Conservation (phyloP, 2,113 vertebrate genomes). For the Ramphastos sulfuratus region DNA sequence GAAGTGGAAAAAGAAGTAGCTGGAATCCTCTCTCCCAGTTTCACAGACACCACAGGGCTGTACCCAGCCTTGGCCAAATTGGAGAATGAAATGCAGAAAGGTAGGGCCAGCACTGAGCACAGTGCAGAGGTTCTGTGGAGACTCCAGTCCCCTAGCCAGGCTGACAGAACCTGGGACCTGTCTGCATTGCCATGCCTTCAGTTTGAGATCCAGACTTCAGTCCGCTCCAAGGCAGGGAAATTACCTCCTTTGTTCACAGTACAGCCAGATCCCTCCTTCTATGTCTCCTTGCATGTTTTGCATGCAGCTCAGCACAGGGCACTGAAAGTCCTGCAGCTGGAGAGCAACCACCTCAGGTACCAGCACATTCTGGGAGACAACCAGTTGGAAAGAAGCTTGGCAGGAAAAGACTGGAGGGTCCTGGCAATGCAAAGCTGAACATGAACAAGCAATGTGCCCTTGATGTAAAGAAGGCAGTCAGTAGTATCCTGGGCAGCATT, state of each 20-base stretch:
- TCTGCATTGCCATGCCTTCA: not conserved
- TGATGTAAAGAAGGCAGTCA: not conserved
- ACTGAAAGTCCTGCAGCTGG: not conserved
- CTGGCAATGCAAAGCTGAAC: not conserved
- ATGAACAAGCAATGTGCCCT: not conserved
- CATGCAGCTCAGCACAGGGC: not conserved
- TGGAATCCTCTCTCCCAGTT: not conserved
- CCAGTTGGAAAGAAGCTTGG: not conserved
- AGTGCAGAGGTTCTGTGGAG: not conserved
- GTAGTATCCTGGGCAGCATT: not conserved
- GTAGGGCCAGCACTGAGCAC: not conserved
- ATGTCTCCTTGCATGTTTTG: not conserved
- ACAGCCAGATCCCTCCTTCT: not conserved
- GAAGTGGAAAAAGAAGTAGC: not conserved
- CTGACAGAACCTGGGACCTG: not conserved
- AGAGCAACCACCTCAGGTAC: not conserved
- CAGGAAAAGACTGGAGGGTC: not conserved
- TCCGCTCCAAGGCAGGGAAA: not conserved
- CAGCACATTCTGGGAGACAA: not conserved
- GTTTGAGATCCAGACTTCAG: not conserved
- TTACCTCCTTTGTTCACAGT: not conserved
- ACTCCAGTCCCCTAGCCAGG: not conserved
- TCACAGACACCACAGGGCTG: not conserved
- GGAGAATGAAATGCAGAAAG: not conserved
- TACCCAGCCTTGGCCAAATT: not conserved